A percentile compares a stretch with the other conserved stretches of the same genome.
Evolutionary conservation across 1,140 invertebrate species (phyloP).

Genomic region (Trichonephila inaurata): DNA sequence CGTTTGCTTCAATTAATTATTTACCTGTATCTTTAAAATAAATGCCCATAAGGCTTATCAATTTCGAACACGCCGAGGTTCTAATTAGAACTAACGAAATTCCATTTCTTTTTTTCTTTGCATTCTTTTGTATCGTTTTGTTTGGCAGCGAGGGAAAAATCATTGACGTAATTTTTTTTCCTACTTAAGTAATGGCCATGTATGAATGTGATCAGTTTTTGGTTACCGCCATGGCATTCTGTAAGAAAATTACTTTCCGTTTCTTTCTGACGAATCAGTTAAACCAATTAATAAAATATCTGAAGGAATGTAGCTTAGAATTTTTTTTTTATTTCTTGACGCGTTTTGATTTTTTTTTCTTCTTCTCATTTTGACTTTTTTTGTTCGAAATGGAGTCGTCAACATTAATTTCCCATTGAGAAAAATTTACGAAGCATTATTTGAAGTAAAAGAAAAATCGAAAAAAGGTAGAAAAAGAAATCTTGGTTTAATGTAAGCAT

Average conservation of each 20-base stretch:
- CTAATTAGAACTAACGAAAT: conserved; percentile 62
- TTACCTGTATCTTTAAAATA: conserved; percentile 54
- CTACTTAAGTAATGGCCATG: background rate
- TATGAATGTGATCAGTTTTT: conserved; percentile 13
- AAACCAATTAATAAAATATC: conserved; percentile 39
- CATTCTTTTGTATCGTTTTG: conserved; percentile 36
- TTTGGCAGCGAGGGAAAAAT: background rate
- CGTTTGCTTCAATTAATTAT: conserved; percentile 54
- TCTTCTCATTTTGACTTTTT: background rate
- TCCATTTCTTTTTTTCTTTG: conserved; percentile 27
- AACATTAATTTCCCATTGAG: conserved; percentile 30
- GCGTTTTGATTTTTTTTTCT: background rate
- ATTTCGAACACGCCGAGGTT: conserved; percentile 47
- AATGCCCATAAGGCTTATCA: conserved; percentile 53
- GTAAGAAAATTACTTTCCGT: conserved; percentile 18
- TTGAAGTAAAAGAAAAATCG: background rate
- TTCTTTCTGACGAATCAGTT: conserved; percentile 12
- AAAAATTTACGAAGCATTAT: conserved; percentile 11
- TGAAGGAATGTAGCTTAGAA: background rate
- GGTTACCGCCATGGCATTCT: background rate
- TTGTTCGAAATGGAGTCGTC: conserved; percentile 2
- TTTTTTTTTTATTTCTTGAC: background rate
- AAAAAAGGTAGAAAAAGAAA: background rate
- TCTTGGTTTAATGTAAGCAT: background rate
- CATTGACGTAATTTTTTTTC: background rate